A percentile compares a stretch with the other conserved stretches of the same genome.
These are phyloP conservation scores for Ypsolopha scabrella DNA, from an alignment of 2,888 invertebrate genomes.

Conservation along the genomic window DNA sequence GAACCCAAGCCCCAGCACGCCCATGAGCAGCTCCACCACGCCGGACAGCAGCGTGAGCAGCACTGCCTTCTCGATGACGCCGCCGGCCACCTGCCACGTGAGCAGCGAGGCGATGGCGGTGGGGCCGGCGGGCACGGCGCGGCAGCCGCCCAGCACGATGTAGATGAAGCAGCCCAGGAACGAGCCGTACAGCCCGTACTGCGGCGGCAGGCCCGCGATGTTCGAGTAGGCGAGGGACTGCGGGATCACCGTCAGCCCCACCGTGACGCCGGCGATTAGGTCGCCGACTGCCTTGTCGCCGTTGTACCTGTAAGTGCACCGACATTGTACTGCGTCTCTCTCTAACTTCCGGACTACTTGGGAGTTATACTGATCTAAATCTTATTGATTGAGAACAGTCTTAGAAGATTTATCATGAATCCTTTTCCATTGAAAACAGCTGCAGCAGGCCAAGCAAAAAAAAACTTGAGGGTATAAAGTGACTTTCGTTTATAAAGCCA, in stretches of 20 bases:
- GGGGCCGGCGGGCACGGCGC: slow-evolving; percentile 93
- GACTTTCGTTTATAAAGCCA: no score
- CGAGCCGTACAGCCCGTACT: slow-evolving; percentile 95
- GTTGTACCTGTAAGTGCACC: slow-evolving; percentile 63
- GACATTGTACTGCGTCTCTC: no score
- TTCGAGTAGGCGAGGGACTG: slow-evolving; percentile 88
- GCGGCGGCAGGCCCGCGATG: slow-evolving; percentile 81
- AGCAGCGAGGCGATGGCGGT: slow-evolving; percentile 92
- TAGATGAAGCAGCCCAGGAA: slow-evolving; percentile 93
- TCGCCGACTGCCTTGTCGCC: slow-evolving; percentile 83
- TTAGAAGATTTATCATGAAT: no score
- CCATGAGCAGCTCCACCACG: slow-evolving; percentile 82
- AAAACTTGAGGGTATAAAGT: no score
- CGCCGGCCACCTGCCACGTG: slow-evolving; percentile 82
- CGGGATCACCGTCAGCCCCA: slow-evolving; percentile 93
- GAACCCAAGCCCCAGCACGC: slow-evolving; percentile 85
- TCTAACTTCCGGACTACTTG: no score
- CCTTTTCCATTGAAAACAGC: no score
- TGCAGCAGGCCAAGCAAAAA: no score
- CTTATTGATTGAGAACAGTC: no score
- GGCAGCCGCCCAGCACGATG: slow-evolving; percentile 90
- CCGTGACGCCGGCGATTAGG: slow-evolving; percentile 91
- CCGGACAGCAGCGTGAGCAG: slow-evolving; percentile 82
- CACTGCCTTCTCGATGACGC: slow-evolving; percentile 77
- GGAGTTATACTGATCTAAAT: no score